These are phyloP conservation scores for Psophia crepitans DNA, from an alignment of 2,113 vertebrate genomes.

Conservation along the genomic window DNA sequence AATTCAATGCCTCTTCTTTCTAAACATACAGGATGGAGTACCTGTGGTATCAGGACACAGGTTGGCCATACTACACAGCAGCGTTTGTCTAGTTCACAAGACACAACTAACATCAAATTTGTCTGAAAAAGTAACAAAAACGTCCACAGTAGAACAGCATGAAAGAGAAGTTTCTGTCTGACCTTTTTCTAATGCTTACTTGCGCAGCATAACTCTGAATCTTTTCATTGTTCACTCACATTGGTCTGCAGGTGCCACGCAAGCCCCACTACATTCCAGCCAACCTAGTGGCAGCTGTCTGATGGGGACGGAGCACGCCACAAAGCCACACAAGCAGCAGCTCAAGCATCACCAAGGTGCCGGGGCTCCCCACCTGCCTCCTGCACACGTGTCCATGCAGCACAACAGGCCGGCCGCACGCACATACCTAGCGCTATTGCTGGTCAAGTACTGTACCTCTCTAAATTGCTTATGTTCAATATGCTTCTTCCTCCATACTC, in stretches of 20 bases:
- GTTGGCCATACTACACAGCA: background rate
- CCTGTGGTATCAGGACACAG: background rate
- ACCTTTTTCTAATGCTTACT: background rate
- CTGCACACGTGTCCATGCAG: background rate
- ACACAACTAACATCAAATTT: background rate
- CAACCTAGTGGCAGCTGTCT: background rate
- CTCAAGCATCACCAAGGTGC: background rate
- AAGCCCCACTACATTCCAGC: background rate
- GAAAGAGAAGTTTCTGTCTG: background rate
- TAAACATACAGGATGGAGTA: background rate
- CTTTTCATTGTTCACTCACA: fast-evolving
- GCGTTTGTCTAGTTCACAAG: background rate
- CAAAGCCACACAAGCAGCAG: background rate
- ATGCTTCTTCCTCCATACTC: background rate
- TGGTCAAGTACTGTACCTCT: background rate
- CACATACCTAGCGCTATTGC: background rate
- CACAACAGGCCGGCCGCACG: background rate
- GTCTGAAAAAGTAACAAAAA: background rate
- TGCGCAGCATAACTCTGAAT: background rate
- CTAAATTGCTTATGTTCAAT: background rate
- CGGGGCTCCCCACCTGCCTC: background rate
- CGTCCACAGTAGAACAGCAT: background rate
- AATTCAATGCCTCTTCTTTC: background rate
- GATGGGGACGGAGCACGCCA: background rate
- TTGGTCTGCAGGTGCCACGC: background rate